Evolutionary conservation across 2,113 vertebrate genomes (phyloP).

Genomic region (Pteropus alecto): DNA sequence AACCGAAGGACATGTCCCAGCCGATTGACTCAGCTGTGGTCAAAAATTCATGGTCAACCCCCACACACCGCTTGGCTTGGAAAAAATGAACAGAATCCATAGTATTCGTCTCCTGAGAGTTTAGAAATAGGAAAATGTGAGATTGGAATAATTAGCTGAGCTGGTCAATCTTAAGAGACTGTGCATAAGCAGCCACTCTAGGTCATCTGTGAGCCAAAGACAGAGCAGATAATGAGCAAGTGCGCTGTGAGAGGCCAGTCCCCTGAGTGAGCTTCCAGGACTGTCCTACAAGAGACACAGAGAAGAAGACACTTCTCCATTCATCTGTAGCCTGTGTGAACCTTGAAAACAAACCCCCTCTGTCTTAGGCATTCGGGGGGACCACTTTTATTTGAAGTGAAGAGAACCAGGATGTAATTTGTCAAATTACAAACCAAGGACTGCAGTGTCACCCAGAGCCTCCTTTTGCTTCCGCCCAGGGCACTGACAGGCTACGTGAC

Average conservation of each 20-base stretch:
- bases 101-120: not conserved
- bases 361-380: not conserved
- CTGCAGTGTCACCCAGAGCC: fast-evolving
- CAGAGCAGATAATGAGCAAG: not conserved
- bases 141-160: not conserved
- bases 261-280: not conserved
- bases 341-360: not conserved
- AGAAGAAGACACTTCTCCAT: not conserved
- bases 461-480: not conserved
- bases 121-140: not conserved
- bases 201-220: not conserved
- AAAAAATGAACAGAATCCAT: not conserved
- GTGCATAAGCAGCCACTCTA: not conserved
- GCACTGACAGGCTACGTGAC: not conserved
- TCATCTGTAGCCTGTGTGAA: not conserved
- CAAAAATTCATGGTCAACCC: not conserved
- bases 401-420: not conserved
- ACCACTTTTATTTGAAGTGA: not conserved
- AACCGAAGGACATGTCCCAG: not conserved
- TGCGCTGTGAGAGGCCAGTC: fast-evolving
- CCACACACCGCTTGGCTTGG: not conserved
- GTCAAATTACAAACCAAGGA: not conserved
- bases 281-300: not conserved
- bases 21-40: not conserved
- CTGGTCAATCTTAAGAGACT: fast-evolving